Evolutionary conservation across 2,113 vertebrate genomes (phyloP).

Genomic region (Oenanthe oenanthe): DNA sequence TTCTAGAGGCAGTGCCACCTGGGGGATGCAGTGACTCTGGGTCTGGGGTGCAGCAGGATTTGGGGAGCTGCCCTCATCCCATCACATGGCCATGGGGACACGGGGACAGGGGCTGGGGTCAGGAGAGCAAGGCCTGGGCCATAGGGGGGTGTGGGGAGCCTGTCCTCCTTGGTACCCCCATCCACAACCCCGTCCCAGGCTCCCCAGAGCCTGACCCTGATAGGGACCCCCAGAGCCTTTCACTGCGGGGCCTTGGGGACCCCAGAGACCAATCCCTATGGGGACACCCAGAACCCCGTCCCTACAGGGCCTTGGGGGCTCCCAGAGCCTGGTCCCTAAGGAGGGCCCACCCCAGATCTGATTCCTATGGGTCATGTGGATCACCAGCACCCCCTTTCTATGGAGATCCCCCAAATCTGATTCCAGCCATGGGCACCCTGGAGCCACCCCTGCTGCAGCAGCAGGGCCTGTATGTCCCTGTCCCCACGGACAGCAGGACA

Average conservation of each 20-base stretch:
- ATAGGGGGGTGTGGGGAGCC: background rate
- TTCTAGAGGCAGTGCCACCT: background rate
- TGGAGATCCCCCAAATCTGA: background rate
- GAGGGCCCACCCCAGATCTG: background rate
- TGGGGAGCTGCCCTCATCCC: background rate
- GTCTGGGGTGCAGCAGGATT: background rate
- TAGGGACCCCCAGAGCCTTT: background rate
- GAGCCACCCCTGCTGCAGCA: background rate
- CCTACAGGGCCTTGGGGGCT: background rate
- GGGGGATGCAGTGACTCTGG: background rate
- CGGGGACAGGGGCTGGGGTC: accelerated
- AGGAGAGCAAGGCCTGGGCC: background rate
- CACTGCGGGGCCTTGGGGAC: too few species aligned
- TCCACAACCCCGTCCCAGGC: background rate
- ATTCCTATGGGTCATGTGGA: background rate
- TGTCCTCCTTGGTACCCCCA: background rate
- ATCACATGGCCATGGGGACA: background rate
- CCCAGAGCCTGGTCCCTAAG: too few species aligned
- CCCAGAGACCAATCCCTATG: too few species aligned
- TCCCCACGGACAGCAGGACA: background rate
- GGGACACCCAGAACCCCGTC: accelerated
- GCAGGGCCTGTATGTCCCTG: background rate
- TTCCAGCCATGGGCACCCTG: accelerated
- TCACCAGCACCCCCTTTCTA: background rate
- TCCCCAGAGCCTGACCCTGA: too few species aligned